Base-by-base conservation (phyloP, 2,113 vertebrate species). In the Procavia capensis region DNA sequence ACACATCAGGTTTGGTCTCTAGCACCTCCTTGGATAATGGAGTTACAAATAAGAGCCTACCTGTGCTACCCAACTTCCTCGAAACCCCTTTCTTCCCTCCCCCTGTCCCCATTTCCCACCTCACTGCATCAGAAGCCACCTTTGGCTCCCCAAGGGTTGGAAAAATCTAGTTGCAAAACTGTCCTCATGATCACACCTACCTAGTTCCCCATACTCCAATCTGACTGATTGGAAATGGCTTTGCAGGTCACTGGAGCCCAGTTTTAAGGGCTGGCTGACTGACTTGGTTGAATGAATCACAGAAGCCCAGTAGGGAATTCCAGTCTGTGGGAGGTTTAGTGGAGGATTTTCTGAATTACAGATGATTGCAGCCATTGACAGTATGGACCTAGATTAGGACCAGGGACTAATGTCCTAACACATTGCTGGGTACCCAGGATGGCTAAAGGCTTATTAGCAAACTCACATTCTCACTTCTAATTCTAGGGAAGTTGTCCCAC, bases 331-430 rank as follows among this genome's bases (percentile, higher is more conserved):
- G 90, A 70, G 95, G 96, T 97, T 96, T 91, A 95, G 87, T 90
- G 87, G 92, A 97, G 36, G 90, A 54, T 78, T 91, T 85, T 91
- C 57, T 98, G 97, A 98, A 97, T 98, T 97, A 98, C 1, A 16
- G 84, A 94, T 97, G 95, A 98, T 97, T 97, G 79, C 92, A 97
- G 94, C 90, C 96, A 97, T 96, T 96, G 96, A 96, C 95, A 98
- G 91, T 94, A 95, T 92, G 96, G 96, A 95, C 97, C 94, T 97
- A 93, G 92, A 97, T 79, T 95, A 93, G 94, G 98, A 94, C 91
- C 94, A 75, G 96, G 85, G 50, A 66, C 95, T 93, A 93, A 96
- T 97, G 86, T 78, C 66, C 27, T 57, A 94, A 95, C 87, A 95
- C 97, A 97, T 95, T 95, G 79, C 96, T 88, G 95, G 96, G 45